phyloP scores from a whole-genome alignment of 2,113 vertebrate species.

The Pseudolaguvia tuberculata region DNA sequence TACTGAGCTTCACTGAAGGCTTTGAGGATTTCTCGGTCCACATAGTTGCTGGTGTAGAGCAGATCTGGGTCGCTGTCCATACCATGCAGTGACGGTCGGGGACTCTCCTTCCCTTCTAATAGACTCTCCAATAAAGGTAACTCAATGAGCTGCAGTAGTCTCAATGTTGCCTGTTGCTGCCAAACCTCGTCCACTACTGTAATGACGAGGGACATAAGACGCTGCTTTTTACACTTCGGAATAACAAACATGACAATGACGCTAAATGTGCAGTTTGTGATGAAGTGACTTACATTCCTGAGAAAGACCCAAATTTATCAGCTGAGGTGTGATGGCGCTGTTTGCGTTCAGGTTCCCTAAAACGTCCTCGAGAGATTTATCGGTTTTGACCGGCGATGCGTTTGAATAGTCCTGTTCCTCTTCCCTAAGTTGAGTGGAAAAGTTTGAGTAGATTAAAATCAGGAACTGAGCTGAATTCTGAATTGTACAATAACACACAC shows the following conservation, averaged over 20 bases:
- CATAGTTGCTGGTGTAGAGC: constrained; percentile 78
- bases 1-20: constrained; percentile 94
- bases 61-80: constrained; percentile 69
- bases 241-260: background rate
- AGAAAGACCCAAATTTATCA: constrained; percentile 77
- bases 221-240: background rate
- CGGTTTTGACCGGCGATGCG: constrained; percentile 67
- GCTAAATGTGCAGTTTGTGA: background rate
- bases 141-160: constrained; percentile 88
- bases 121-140: constrained; percentile 87
- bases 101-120: constrained; percentile 67
- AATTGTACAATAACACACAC: background rate
- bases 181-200: constrained; percentile 88
- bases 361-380: constrained; percentile 80
- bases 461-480: background rate
- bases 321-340: constrained; percentile 69
- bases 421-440: constrained; percentile 61
- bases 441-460: constrained; percentile 27
- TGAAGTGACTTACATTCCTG: constrained; percentile 69
- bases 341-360: constrained; percentile 84
- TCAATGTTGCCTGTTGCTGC: constrained; percentile 87
- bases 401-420: constrained; percentile 64
- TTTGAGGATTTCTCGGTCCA: constrained; percentile 92
- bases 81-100: constrained; percentile 58
- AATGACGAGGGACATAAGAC: background rate